These are phyloP conservation scores for Rhaphigaster nebulosa DNA, from an alignment of 2,888 invertebrate genomes.

Conservation along the genomic window DNA sequence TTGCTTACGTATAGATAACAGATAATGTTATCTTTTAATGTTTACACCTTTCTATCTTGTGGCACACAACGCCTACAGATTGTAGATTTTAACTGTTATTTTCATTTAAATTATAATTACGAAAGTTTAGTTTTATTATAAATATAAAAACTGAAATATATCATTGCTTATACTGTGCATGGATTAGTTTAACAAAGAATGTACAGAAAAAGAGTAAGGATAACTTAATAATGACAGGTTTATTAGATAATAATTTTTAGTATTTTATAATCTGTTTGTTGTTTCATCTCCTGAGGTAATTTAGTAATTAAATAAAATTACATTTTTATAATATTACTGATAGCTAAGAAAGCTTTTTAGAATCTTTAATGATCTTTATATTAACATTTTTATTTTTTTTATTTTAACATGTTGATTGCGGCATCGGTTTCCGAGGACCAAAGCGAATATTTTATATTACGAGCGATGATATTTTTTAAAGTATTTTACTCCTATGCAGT, in stretches of 20 bases:
- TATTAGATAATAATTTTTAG: background rate
- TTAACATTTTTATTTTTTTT: no score
- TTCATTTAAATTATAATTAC: background rate
- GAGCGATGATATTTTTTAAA: no score
- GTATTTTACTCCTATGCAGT: no score
- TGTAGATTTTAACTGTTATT: background rate
- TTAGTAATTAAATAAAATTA: background rate
- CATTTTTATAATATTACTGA: no score
- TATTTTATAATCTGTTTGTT: background rate
- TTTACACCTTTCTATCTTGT: slow-evolving; percentile 34
- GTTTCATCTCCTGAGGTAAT: background rate
- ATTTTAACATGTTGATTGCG: no score
- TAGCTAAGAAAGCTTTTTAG: no score
- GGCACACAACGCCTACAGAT: background rate
- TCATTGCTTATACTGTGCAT: background rate
- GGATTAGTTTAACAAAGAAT: background rate
- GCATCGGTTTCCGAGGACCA: no score
- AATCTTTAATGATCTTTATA: no score
- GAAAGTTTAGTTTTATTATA: background rate
- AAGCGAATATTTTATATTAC: no score
- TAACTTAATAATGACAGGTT: background rate
- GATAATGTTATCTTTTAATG: slow-evolving; percentile 38
- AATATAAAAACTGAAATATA: background rate
- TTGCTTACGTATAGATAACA: slow-evolving; percentile 54
- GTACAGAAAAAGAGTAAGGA: background rate